Evolutionary conservation across 2,888 invertebrate species (phyloP).

Genomic region (Sympetrum striolatum): DNA sequence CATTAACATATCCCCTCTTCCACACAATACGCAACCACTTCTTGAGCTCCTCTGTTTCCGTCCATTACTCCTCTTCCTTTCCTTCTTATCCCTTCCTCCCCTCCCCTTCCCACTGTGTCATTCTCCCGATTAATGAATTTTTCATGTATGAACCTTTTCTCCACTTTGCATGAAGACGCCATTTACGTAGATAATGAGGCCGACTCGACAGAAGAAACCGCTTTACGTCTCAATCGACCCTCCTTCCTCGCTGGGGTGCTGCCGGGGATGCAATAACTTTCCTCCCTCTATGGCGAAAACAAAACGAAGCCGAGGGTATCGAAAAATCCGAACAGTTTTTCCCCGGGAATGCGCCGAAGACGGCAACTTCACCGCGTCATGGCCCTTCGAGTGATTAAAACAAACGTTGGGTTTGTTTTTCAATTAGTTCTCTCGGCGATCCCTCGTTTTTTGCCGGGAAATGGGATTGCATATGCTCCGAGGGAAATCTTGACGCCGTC

Average conservation of each 20-base stretch:
- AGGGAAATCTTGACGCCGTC: no score
- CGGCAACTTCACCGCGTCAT: no score
- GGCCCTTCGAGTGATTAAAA: no score
- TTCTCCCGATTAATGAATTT: conserved; percentile 24
- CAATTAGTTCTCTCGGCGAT: no score
- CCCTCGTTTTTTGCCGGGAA: no score
- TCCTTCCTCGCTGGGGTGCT: background rate
- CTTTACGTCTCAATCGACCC: conserved; percentile 14
- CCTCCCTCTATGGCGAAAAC: background rate
- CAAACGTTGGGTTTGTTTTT: no score
- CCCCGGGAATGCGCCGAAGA: no score
- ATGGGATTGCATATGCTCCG: no score
- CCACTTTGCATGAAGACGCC: background rate
- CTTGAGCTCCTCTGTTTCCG: background rate
- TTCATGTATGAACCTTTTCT: conserved; percentile 3
- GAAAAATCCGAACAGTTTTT: no score
- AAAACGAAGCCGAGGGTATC: no score
- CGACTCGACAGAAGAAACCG: background rate
- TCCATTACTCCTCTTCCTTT: background rate
- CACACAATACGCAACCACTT: no score
- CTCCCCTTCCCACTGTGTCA: background rate
- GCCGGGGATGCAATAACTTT: background rate
- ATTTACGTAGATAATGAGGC: background rate
- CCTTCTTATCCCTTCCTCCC: background rate
- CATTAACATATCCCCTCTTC: background rate